Evolutionary conservation across 2,888 invertebrate species (phyloP).

Genomic region (Campoplex capitator): DNA sequence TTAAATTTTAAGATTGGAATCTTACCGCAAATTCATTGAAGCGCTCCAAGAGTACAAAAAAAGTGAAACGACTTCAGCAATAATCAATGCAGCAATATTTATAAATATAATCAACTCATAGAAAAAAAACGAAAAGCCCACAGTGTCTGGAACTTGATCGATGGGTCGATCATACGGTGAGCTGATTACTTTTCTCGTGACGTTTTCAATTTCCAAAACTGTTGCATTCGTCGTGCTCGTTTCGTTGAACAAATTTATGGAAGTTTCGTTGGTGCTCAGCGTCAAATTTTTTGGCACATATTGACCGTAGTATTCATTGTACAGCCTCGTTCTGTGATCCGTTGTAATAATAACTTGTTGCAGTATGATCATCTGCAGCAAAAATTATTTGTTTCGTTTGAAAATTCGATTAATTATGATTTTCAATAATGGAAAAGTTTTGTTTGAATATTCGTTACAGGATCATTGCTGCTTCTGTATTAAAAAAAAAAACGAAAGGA

Average conservation of each 20-base stretch:
- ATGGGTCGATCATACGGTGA: slow-evolving; percentile 35
- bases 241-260: slow-evolving; percentile 27
- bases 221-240: slow-evolving; percentile 18
- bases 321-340: slow-evolving; percentile 66
- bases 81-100: slow-evolving; percentile 70
- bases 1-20: background rate
- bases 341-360: slow-evolving; percentile 71
- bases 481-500: background rate
- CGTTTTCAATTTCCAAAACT: background rate
- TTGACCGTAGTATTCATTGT: slow-evolving; percentile 40
- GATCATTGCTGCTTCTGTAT: too few species aligned
- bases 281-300: slow-evolving; percentile 22
- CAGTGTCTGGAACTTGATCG: slow-evolving; percentile 52
- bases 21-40: slow-evolving; percentile 76
- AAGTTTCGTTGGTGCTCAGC: slow-evolving; percentile 32
- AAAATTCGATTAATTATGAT: background rate
- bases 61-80: slow-evolving; percentile 73
- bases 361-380: slow-evolving; percentile 69
- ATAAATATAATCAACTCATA: slow-evolving; percentile 74
- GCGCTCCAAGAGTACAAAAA: slow-evolving; percentile 76
- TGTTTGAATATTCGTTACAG: background rate
- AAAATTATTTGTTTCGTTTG: background rate
- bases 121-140: slow-evolving; percentile 67
- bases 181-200: slow-evolving; percentile 29
- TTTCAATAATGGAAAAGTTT: background rate